A percentile compares a stretch with the other conserved stretches of the same genome.
phyloP scores from a whole-genome alignment of 2,888 invertebrate species.

The Teinopalpus imperialis region DNA sequence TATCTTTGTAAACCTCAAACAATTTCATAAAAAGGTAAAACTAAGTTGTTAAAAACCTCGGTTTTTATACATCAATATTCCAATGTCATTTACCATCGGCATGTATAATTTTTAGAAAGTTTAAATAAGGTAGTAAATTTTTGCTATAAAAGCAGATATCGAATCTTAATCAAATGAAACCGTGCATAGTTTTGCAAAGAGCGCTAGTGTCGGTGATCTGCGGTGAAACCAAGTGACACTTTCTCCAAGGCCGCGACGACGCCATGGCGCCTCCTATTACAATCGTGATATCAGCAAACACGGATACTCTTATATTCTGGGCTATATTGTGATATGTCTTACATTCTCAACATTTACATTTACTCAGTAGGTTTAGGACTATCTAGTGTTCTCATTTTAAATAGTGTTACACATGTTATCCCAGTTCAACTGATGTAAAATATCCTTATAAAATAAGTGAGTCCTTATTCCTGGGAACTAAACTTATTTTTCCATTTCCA shows the following conservation, averaged over 20 bases:
- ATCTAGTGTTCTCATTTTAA: too few relatives aligned
- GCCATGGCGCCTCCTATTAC: slow-evolving; percentile 43
- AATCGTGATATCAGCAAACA: slow-evolving; percentile 43
- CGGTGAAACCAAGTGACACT: slow-evolving; percentile 63
- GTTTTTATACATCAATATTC: neutral
- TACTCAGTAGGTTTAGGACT: too few relatives aligned
- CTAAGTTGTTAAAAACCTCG: too few relatives aligned
- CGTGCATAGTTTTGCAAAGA: slow-evolving; percentile 30
- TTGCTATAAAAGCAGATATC: slow-evolving; percentile 32
- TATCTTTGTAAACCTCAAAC: too few relatives aligned
- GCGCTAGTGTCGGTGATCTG: slow-evolving; percentile 33
- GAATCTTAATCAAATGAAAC: slow-evolving; percentile 30
- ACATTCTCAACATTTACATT: slow-evolving; percentile 34
- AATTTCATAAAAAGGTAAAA: too few relatives aligned
- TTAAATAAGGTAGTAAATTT: slow-evolving; percentile 14
- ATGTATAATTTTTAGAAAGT: slow-evolving; percentile 5
- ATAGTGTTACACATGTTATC: too few relatives aligned
- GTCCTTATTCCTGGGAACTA: too few relatives aligned
- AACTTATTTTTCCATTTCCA: too few relatives aligned
- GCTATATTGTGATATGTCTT: slow-evolving; percentile 42
- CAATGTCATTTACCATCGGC: neutral
- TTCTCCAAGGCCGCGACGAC: slow-evolving; percentile 71
- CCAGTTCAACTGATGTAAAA: too few relatives aligned
- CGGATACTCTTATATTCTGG: slow-evolving; percentile 63
- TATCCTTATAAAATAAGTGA: too few relatives aligned